phyloP scores from a whole-genome alignment of 2,888 invertebrate species.

The Aquatica leii region DNA sequence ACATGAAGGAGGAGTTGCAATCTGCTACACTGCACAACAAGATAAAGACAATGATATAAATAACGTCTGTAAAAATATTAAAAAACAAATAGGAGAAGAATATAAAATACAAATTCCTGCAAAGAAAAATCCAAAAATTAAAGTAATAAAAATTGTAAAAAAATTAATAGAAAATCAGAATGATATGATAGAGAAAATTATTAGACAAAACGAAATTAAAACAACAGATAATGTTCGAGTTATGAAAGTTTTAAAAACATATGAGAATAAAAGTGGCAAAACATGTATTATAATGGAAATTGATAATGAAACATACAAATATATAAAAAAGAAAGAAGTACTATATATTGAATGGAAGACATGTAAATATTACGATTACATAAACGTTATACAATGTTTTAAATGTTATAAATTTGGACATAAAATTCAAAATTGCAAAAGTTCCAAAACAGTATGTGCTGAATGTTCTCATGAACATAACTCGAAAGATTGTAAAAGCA shows the following conservation, averaged over 20 bases:
- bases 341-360: too few relatives aligned
- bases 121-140: not conserved
- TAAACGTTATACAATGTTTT: not conserved
- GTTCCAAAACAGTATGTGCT: not conserved
- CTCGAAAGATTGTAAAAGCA: not conserved
- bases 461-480: not conserved
- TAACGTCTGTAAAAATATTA: not conserved
- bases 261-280: not conserved
- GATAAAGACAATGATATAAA: not conserved
- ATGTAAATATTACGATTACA: too few relatives aligned
- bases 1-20: not conserved
- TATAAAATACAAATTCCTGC: not conserved
- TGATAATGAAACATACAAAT: not conserved
- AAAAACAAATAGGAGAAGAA: not conserved
- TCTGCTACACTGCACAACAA: not conserved
- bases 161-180: not conserved
- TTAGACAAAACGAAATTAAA: not conserved
- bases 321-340: too few relatives aligned
- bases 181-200: not conserved
- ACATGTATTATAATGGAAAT: not conserved
- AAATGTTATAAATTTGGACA: not conserved
- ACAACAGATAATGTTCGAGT: not conserved
- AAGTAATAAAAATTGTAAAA: not conserved
- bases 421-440: not conserved
- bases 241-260: not conserved